These are phyloP conservation scores for Endotricha flammealis DNA, from an alignment of 2,888 invertebrate genomes.

Conservation along the genomic window DNA sequence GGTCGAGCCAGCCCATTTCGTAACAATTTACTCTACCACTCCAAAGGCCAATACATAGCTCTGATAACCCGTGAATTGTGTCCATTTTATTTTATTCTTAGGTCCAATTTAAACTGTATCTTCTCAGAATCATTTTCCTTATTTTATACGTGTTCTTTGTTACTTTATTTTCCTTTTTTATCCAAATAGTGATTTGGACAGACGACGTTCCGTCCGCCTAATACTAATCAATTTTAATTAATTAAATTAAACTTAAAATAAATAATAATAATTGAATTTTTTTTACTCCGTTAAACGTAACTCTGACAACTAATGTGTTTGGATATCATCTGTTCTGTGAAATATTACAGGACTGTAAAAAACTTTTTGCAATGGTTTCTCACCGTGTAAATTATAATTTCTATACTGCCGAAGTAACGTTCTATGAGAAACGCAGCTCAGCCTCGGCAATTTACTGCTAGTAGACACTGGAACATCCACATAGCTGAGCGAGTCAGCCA, in stretches of 20 bases:
- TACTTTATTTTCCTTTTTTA: too few relatives aligned
- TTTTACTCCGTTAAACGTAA: too few relatives aligned
- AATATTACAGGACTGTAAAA: background rate
- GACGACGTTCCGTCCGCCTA: too few relatives aligned
- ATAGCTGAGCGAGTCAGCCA: constrained; percentile 49
- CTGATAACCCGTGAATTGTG: constrained; percentile 32
- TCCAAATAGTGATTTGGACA: too few relatives aligned
- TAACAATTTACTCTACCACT: too few relatives aligned
- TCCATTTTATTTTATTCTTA: constrained; percentile 26
- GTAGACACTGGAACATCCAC: constrained; percentile 45
- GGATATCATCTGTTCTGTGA: background rate
- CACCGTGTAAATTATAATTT: background rate
- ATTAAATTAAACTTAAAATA: too few relatives aligned
- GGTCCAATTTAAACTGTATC: constrained; percentile 28
- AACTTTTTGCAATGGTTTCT: background rate
- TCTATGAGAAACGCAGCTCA: constrained; percentile 2
- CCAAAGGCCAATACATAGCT: too few relatives aligned
- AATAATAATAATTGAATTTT: too few relatives aligned
- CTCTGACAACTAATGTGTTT: too few relatives aligned
- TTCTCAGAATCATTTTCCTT: constrained; percentile 26
- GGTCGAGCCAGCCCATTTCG: too few relatives aligned
- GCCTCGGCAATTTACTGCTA: constrained; percentile 20
- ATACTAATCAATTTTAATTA: too few relatives aligned
- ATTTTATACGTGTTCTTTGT: constrained; percentile 12
- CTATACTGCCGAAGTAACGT: background rate